phyloP scores from a whole-genome alignment of 2,113 vertebrate species.

The Aegotheles bennettii region DNA sequence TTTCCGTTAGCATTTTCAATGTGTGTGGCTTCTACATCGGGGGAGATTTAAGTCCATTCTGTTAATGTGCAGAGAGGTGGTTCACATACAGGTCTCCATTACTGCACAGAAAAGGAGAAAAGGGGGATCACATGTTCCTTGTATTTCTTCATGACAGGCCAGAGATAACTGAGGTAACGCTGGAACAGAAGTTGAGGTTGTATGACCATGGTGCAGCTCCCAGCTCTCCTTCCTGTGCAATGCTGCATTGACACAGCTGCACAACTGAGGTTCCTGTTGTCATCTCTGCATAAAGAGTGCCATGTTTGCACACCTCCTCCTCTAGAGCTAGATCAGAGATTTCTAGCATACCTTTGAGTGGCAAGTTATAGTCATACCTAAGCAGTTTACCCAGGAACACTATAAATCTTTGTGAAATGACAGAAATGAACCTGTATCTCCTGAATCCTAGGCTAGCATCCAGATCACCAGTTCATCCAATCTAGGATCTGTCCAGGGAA shows the following conservation, averaged over 20 bases:
- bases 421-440: not conserved
- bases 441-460: not conserved
- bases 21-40: not conserved
- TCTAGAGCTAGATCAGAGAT: not conserved
- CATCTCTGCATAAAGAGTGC: not conserved
- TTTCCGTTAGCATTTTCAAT: not conserved
- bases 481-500: not conserved
- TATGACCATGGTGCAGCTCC: not conserved
- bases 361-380: not conserved
- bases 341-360: not conserved
- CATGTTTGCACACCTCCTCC: accelerated
- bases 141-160: not conserved
- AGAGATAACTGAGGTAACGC: not conserved
- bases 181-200: not conserved
- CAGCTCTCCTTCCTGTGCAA: not conserved
- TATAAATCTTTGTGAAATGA: not conserved
- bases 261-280: not conserved
- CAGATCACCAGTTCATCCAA: not conserved
- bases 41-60: not conserved
- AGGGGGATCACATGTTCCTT: not conserved
- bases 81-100: not conserved
- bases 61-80: not conserved
- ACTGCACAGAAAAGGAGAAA: not conserved
- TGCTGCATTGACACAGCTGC: not conserved
- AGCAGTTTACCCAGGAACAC: not conserved